phyloP scores from a whole-genome alignment of 2,888 invertebrate genomes.

The Exephanes ischioxanthus region DNA sequence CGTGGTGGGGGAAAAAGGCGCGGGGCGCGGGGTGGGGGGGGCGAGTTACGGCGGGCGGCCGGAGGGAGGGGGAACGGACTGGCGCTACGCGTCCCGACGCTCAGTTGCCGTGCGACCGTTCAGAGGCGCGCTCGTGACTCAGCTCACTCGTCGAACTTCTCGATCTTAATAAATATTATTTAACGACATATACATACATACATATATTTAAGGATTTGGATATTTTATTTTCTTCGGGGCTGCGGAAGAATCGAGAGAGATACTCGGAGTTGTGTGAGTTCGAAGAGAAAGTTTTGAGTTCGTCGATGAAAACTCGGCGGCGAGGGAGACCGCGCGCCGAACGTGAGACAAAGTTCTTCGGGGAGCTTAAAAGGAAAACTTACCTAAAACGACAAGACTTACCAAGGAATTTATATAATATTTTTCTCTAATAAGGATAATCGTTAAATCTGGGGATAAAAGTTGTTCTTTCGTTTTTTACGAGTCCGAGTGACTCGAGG shows the following conservation, averaged over 20 bases:
- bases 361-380: not conserved
- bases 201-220: not conserved
- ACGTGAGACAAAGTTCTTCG: not conserved
- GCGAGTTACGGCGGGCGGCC: slow-evolving; percentile 55
- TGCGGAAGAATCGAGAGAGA: too few relatives aligned
- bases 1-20: slow-evolving; percentile 39
- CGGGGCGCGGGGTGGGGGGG: slow-evolving; percentile 35
- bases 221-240: too few relatives aligned
- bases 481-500: too few relatives aligned
- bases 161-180: slow-evolving; percentile 10
- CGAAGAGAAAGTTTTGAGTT: not conserved
- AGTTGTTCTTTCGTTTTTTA: too few relatives aligned
- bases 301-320: slow-evolving; percentile 2
- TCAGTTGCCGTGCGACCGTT: slow-evolving; percentile 85
- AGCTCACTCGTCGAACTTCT: slow-evolving; percentile 53
- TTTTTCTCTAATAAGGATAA: not conserved
- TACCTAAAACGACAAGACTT: not conserved
- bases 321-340: not conserved
- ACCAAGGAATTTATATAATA: not conserved
- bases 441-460: not conserved
- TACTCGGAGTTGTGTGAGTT: not conserved
- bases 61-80: slow-evolving; percentile 77
- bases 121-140: slow-evolving; percentile 77
- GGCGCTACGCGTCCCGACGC: slow-evolving; percentile 81
- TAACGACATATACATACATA: too few relatives aligned